Conservation (phyloP, 2,888 invertebrate species). For the Watsonalla cultraria region DNA sequence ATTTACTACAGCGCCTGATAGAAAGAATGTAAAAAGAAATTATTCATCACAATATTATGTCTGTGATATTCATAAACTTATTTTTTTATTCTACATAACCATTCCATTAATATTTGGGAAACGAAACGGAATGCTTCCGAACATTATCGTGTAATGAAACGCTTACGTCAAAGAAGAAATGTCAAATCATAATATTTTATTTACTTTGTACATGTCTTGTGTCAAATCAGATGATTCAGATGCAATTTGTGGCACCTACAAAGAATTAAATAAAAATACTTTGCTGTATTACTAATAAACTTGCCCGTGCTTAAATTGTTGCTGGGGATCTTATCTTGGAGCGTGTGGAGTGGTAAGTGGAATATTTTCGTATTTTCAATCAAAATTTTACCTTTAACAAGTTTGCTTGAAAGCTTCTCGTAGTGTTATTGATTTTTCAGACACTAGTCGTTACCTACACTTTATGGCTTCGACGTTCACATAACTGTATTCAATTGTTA, state of each 20-base stretch:
- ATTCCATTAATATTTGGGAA: background rate
- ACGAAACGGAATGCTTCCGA: background rate
- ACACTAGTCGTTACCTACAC: slow-evolving; percentile 8
- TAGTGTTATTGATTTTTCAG: slow-evolving; percentile 43
- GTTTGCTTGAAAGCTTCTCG: slow-evolving; percentile 18
- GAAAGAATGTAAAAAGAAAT: too few species aligned
- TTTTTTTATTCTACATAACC: too few species aligned
- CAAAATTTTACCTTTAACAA: slow-evolving; percentile 21
- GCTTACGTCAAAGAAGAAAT: slow-evolving; percentile 13
- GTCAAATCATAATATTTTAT: background rate
- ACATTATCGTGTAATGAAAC: slow-evolving; percentile 12
- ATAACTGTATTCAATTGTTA: too few species aligned
- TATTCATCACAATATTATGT: background rate
- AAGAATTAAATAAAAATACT: slow-evolving; percentile 46
- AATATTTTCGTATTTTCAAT: slow-evolving; percentile 12
- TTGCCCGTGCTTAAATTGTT: slow-evolving; percentile 17
- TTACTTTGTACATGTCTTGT: slow-evolving; percentile 22
- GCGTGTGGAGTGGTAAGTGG: slow-evolving; percentile 41
- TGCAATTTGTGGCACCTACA: slow-evolving; percentile 30
- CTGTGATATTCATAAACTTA: too few species aligned
- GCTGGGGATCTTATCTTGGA: slow-evolving; percentile 15
- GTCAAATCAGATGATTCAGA: background rate
- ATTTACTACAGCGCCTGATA: too few species aligned
- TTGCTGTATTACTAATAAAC: slow-evolving; percentile 26
- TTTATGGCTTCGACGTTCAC: background rate